A percentile compares a stretch with the other conserved stretches of the same genome.
Evolutionary conservation across 1,140 invertebrate genomes (phyloP).

Genomic region (Bombus picipes): DNA sequence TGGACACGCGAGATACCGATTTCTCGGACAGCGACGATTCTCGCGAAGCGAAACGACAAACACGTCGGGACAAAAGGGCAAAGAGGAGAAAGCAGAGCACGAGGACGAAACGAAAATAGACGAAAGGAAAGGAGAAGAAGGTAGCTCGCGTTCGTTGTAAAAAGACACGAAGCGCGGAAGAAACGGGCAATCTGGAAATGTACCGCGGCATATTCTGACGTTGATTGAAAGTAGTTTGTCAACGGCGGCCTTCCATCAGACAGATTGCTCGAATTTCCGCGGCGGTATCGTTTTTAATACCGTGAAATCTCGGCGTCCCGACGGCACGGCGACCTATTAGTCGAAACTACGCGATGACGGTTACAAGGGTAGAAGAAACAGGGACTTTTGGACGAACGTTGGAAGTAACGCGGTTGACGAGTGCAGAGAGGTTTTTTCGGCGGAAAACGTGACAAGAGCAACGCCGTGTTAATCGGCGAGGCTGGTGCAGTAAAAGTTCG

Average conservation of each 20-base stretch:
- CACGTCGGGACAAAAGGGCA: background rate
- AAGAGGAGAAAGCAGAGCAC: too few relatives aligned
- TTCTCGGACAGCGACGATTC: background rate
- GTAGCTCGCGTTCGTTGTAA: background rate
- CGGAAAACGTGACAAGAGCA: too few relatives aligned
- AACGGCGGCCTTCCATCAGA: conserved; percentile 28
- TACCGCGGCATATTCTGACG: conserved; percentile 24
- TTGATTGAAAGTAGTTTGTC: conserved; percentile 50
- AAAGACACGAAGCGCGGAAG: background rate
- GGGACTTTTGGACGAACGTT: background rate
- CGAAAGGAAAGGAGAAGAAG: background rate
- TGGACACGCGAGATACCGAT: background rate
- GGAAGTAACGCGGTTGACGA: background rate
- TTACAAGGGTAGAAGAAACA: background rate
- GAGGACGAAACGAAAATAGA: background rate
- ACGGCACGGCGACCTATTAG: conserved; percentile 15
- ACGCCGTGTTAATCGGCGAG: background rate
- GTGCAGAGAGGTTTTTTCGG: background rate
- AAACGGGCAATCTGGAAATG: conserved; percentile 31
- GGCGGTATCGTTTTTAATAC: conserved; percentile 29
- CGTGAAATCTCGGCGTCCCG: background rate
- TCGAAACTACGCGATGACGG: background rate
- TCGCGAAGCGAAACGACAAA: background rate
- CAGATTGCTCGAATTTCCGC: conserved; percentile 41
- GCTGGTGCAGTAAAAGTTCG: background rate